Conservation (phyloP, 53 echinoderm and acorn worm species). For the Glandiceps talaboti region DNA sequence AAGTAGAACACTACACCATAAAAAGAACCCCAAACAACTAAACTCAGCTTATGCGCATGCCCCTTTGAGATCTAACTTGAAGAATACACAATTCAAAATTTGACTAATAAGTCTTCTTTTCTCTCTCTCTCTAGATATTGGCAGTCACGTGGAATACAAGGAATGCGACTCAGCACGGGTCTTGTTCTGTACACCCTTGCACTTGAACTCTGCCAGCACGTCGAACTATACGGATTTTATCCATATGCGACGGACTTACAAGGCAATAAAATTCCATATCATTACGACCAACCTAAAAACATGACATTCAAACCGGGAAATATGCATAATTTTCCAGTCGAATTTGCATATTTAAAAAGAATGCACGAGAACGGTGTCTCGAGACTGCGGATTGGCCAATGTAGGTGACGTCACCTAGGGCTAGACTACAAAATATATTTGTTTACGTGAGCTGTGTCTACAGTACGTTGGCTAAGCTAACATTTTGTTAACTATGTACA, state of each 20-base stretch:
- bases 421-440: too few species aligned
- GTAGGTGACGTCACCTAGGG: too few species aligned
- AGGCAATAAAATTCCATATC: conserved; percentile 63
- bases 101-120: too few species aligned
- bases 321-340: conserved; percentile 69
- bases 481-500: too few species aligned
- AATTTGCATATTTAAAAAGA: conserved; percentile 84
- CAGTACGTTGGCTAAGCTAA: too few species aligned
- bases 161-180: conserved; percentile 86
- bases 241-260: conserved; percentile 67
- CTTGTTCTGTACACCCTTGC: conserved; percentile 94
- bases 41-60: too few species aligned
- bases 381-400: conserved; percentile 68
- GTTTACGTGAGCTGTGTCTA: too few species aligned
- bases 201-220: conserved; percentile 67
- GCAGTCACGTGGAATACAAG: conserved; percentile 75
- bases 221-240: conserved; percentile 90
- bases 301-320: conserved; percentile 39
- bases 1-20: too few species aligned
- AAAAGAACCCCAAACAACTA: too few species aligned
- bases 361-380: conserved; percentile 61
- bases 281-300: conserved; percentile 65
- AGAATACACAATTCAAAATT: too few species aligned
- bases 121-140: conserved; percentile 50
- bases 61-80: too few species aligned